These are phyloP conservation scores for Galleria mellonella DNA, from an alignment of 1,140 invertebrate species.

Conservation along the genomic window DNA sequence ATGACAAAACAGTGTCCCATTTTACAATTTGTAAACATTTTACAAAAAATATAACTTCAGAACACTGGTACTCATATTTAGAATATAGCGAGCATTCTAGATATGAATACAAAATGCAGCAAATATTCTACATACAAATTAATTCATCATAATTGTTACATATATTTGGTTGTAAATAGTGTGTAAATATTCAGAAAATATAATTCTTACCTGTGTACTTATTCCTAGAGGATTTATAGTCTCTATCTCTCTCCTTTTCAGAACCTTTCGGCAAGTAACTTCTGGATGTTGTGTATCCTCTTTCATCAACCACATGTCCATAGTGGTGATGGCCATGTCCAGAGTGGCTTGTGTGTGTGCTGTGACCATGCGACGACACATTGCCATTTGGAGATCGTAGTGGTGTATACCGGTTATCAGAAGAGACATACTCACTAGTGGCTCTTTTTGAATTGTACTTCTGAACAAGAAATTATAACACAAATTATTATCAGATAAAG, in stretches of 20 bases:
- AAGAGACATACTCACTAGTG: constrained; percentile 74
- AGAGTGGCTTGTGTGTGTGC: constrained; percentile 80
- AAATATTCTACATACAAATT: too few species aligned
- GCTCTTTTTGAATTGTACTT: constrained; percentile 62
- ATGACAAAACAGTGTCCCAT: too few species aligned
- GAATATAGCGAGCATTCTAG: too few species aligned
- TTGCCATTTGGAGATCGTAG: constrained; percentile 65
- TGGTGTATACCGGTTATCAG: constrained; percentile 58
- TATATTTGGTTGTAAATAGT: too few species aligned
- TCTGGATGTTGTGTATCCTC: constrained; percentile 76
- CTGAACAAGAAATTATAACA: constrained; percentile 25
- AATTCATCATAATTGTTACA: too few species aligned
- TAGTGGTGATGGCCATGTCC: constrained; percentile 79
- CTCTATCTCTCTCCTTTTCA: constrained; percentile 93
- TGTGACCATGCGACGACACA: constrained; percentile 73
- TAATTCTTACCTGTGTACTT: constrained; percentile 74
- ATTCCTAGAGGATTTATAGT: constrained; percentile 90
- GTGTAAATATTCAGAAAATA: too few species aligned
- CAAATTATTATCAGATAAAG: neutral
- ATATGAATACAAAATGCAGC: too few species aligned
- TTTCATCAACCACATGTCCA: constrained; percentile 81
- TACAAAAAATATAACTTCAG: too few species aligned
- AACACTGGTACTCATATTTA: too few species aligned
- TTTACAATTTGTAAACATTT: too few species aligned
- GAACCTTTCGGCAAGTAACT: constrained; percentile 85